A percentile compares a stretch with the other conserved stretches of the same genome.
Conservation (phyloP, 2,888 invertebrate species). For the Oligia fasciuncula region DNA sequence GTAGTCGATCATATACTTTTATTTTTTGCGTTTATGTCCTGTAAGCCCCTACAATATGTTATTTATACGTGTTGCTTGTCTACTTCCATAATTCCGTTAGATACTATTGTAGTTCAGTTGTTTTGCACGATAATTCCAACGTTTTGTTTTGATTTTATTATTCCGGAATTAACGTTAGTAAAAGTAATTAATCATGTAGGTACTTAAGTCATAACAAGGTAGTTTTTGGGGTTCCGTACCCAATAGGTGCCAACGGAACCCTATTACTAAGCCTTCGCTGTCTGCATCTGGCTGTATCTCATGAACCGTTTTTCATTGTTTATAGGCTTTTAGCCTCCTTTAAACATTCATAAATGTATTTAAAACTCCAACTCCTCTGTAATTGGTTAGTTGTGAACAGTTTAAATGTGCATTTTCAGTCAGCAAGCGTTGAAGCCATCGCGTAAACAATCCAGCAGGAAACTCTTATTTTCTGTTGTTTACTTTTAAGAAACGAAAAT, state of each 20-base stretch:
- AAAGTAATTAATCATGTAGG: background rate
- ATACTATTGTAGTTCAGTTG: background rate
- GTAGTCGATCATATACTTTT: too few species aligned
- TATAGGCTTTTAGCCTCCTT: background rate
- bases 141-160: background rate
- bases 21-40: too few species aligned
- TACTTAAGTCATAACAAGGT: background rate
- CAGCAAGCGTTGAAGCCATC: conserved; percentile 6
- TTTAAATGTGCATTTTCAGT: conserved; percentile 9
- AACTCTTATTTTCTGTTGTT: conserved; percentile 38
- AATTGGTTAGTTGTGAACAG: conserved; percentile 3
- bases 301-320: background rate
- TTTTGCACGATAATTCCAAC: background rate
- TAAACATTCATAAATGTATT: background rate
- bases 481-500: conserved; percentile 8
- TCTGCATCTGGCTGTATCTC: background rate
- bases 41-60: background rate
- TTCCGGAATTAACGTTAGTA: background rate
- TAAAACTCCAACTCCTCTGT: background rate
- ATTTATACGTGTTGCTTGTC: too few species aligned
- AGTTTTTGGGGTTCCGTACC: background rate
- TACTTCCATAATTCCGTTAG: background rate
- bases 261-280: background rate
- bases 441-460: conserved; percentile 31
- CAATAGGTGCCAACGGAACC: background rate